Base-by-base conservation (phyloP, 1,140 invertebrate genomes). In the Chelonus insularis region DNA sequence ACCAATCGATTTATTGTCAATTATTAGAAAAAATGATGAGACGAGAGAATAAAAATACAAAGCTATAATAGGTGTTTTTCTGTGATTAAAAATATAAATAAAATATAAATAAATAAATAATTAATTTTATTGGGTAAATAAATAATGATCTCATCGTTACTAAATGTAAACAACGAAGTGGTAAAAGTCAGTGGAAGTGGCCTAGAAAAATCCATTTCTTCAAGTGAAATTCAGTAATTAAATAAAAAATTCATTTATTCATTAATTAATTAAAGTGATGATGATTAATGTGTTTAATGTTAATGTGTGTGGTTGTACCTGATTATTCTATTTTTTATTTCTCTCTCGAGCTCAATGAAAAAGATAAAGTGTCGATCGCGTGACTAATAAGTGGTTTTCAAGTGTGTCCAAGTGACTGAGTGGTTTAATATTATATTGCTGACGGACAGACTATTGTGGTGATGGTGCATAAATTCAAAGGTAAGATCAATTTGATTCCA, bases 1-100 rank as follows among this genome's bases (percentile, higher is more conserved):
- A 75, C 69, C 68, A 78, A 78, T 72, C 71, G 74, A 78, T n/a
- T 77, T 74, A 66, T 60, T 72, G 76, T 78, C 77, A 79, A 79
- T 79, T 79, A 79, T 63, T 70, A 72, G 54, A 65, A 65, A 71
- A 70, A 65, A 67, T 72, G 73, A 59, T 70, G n/a, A n/a, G n/a
- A n/a, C n/a, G n/a, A n/a, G n/a, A n/a, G n/a, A n/a, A n/a, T n/a
- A n/a, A n/a, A n/a, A n/a, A n/a, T n/a, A n/a, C n/a, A n/a, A n/a
- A n/a, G n/a, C n/a, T 73, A 68, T 72, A 71, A 69, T 16, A 69
- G 68, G 67, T 58, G 21, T 16, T 65, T 75, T 76, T 69, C 34
- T 37, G 52, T 41, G 65, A 73, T 72, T 74, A 75, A 29, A 48
- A 14, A 9, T 29, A 47, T 11, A 43, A 20, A 9, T 50, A 50